phyloP scores from a whole-genome alignment of 2,113 vertebrate species.

The Pangasianodon gigas region DNA sequence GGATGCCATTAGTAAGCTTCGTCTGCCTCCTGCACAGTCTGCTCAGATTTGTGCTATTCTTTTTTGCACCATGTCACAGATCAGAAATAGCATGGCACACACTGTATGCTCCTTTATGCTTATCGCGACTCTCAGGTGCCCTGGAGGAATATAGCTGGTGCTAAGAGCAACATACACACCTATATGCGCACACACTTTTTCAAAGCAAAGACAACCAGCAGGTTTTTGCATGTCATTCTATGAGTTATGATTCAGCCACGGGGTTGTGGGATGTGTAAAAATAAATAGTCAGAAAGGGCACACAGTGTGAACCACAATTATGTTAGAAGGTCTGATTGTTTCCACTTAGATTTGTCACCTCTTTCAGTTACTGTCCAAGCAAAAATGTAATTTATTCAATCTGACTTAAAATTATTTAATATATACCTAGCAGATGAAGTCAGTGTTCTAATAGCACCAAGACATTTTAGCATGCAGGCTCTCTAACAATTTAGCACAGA shows the following conservation, averaged over 20 bases:
- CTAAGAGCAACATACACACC: constrained; percentile 6
- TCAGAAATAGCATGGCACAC: not conserved
- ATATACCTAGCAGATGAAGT: not conserved
- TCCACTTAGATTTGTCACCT: not conserved
- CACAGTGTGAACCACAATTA: not conserved
- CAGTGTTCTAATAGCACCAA: not conserved
- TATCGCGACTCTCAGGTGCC: not conserved
- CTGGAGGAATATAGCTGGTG: constrained; percentile 1
- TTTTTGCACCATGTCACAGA: not conserved
- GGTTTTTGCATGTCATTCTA: not conserved
- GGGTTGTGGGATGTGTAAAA: not conserved
- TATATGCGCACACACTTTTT: not conserved
- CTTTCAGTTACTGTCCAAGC: not conserved
- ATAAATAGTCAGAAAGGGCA: not conserved
- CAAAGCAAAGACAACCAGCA: not conserved
- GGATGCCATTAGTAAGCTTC: constrained; percentile 16
- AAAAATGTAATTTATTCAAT: not conserved
- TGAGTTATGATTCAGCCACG: not conserved
- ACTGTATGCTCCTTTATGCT: not conserved
- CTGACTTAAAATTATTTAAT: not conserved
- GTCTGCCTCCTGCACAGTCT: constrained; percentile 6
- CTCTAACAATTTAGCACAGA: constrained; percentile 18
- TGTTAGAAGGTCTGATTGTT: not conserved
- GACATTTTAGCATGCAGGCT: constrained; percentile 3
- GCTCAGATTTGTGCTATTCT: not conserved